Base-by-base conservation (phyloP, 2,888 invertebrate genomes). In the Drosophila nr. medialis region DNA sequence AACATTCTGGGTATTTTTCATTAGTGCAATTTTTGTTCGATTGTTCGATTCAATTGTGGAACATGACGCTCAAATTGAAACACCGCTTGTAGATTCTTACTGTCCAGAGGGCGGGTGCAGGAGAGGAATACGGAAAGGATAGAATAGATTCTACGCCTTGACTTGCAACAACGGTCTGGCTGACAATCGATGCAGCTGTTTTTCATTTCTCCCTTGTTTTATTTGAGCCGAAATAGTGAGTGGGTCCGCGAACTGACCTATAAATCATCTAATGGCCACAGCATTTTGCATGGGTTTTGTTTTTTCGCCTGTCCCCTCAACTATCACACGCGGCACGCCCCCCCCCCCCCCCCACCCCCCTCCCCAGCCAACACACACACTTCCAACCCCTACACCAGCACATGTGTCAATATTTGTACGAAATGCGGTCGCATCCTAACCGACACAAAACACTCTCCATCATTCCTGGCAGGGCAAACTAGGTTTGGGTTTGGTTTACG, bases 371-470 rank as follows among this genome's bases (percentile, higher is more conserved):
- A 10, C 32, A 32, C 32, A 11, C 32, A 32, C 32, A 32, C 32
- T 32, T 32, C 32, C 10, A 21, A 29, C 53, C 51, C 30, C 49
- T 21, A 48, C 27, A 42, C 64, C 76, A 73, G 63, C 74, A 75
- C 87, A 89, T 86, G 78, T 86, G 89, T 84, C 86, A 86, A 86
- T 89, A 86, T 86, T 87, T 89, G 89, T 89, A 80, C 82, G 87
- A 85, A 86, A 86, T 86, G 85, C 89, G 85, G 85, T 77, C 77
- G 83, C 77, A 81, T 70, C 83, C 81, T 63, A 73, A 76, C 72
- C 76, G 74, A 81, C 81, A 79, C 78, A 79, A 74, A 79, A 81
- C 84, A 83, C 83, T 81, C 83, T 85, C 72, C 79, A 79, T 83
- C 88, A 73, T 77, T 64, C 66, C 63, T 36, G 60, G 63, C 60